Evolutionary conservation across 2,797 vertebrate genomes (phyloP).

Genomic region (Champsocephalus gunnari): DNA sequence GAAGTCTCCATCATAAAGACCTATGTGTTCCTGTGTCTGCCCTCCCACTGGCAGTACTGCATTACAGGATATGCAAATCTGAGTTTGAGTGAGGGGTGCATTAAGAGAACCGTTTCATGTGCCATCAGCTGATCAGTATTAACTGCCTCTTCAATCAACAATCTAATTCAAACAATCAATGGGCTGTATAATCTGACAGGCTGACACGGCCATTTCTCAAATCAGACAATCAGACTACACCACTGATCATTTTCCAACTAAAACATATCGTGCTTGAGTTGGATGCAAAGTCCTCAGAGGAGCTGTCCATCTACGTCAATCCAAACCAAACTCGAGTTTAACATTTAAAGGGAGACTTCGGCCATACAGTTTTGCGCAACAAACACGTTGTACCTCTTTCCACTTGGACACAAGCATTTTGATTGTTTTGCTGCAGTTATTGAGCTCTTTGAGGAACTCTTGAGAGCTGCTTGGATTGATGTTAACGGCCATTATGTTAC

Average conservation of each 20-base stretch:
- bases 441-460: not conserved
- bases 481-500: not conserved
- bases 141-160: conserved; percentile 38
- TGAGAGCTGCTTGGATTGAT: conserved; percentile 1
- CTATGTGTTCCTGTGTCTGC: conserved; percentile 4
- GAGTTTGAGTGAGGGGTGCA: conserved; percentile 11
- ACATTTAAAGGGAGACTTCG: too few relatives aligned
- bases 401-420: conserved; percentile 12
- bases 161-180: conserved; percentile 45
- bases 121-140: conserved; percentile 27
- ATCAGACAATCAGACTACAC: conserved; percentile 12
- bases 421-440: conserved; percentile 1
- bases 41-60: conserved; percentile 15
- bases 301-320: conserved; percentile 24
- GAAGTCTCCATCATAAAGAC: conserved; percentile 25
- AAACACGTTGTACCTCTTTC: not conserved
- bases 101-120: conserved; percentile 9
- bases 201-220: conserved; percentile 9
- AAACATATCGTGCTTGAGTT: conserved; percentile 17
- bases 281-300: conserved; percentile 40
- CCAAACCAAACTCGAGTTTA: too few relatives aligned
- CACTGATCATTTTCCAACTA: conserved; percentile 33
- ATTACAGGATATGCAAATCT: conserved; percentile 13
- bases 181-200: conserved; percentile 35
- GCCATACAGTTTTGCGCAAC: too few relatives aligned